Base-by-base conservation (phyloP, 2,113 vertebrate species). In the Hyla sarda region DNA sequence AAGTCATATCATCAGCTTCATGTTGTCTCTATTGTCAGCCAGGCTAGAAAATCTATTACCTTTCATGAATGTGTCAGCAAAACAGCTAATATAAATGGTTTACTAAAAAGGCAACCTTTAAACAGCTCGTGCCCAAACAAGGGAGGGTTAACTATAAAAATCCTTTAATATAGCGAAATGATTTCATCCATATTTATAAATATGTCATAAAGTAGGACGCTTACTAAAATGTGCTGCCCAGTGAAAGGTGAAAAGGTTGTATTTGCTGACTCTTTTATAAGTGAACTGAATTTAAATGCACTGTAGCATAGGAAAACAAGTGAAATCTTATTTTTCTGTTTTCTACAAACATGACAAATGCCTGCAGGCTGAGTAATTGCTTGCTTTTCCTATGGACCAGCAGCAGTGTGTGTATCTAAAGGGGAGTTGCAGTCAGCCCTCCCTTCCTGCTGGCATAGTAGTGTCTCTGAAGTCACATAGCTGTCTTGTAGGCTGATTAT, bases 351-450 rank as follows among this genome's bases (percentile, higher is more conserved):
- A 82, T 82, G 81, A 82, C 60, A 82, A 82, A 71, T 82, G 81
- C 60, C 65, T 71, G 81, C 47, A 54, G 81, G 81, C 81, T 82
- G 81, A 82, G 52, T 81, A 81, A 81, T 82, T 71, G 60, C 81
- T 69, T 82, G 56, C n/a, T 50, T 71, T 47, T 52, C 41, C 50
- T 82, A 71, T 32, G 65, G 81, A 69, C 81, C 62, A 71, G 65
- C 65, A 71, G 81, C 62, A 50, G 47, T 71, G 45, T 50, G 47
- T 71, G 48, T 71, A 71, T 69, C 14, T 48, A 48, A n/a, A 82
- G 41, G 62, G 21, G 60, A 65, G 11, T 82, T 23, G 12, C 16
- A 52, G 41, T 21, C 81, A 52, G 19, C 45, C 45, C 45, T 50
- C 56, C 81, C 81, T 71, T 13, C 50, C 47, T 71, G 30, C 62